A percentile compares a stretch with the other conserved stretches of the same genome.
Evolutionary conservation across 2,888 invertebrate genomes (phyloP).

Genomic region (Toxonevra muliebris): DNA sequence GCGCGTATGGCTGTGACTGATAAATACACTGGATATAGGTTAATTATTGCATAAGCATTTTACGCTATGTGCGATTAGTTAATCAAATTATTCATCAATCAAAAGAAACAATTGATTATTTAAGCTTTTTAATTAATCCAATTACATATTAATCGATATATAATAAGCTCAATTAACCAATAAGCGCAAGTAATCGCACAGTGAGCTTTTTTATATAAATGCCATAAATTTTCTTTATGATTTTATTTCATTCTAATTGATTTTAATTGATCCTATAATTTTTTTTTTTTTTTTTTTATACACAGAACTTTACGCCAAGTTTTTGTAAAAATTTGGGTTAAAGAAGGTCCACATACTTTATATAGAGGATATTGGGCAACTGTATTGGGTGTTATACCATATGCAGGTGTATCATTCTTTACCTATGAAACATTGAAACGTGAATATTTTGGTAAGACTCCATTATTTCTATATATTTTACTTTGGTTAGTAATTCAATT

Average conservation of each 20-base stretch:
- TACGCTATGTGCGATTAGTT: too few species aligned
- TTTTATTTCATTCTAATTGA: neutral
- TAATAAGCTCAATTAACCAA: too few species aligned
- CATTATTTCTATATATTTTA: neutral
- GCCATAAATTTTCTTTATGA: neutral
- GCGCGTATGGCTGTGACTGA: constrained; percentile 97
- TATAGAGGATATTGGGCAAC: constrained; percentile 92
- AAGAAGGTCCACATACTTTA: constrained; percentile 81
- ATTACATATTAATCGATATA: too few species aligned
- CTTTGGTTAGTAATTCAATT: neutral
- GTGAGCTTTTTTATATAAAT: neutral
- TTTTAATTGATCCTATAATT: too few species aligned
- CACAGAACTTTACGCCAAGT: constrained; percentile 68
- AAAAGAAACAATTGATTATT: too few species aligned
- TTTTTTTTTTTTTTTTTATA: neutral
- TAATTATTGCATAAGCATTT: too few species aligned
- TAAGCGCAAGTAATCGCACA: too few species aligned
- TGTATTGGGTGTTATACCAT: constrained; percentile 92
- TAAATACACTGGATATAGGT: constrained; percentile 75
- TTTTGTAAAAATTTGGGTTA: constrained; percentile 75
- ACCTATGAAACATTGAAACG: constrained; percentile 95
- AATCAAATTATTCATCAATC: too few species aligned
- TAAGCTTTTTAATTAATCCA: too few species aligned
- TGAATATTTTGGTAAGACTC: constrained; percentile 72
- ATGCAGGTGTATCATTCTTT: constrained; percentile 96